Conservation (phyloP, 2,113 vertebrate species). For the Petaurus breviceps region DNA sequence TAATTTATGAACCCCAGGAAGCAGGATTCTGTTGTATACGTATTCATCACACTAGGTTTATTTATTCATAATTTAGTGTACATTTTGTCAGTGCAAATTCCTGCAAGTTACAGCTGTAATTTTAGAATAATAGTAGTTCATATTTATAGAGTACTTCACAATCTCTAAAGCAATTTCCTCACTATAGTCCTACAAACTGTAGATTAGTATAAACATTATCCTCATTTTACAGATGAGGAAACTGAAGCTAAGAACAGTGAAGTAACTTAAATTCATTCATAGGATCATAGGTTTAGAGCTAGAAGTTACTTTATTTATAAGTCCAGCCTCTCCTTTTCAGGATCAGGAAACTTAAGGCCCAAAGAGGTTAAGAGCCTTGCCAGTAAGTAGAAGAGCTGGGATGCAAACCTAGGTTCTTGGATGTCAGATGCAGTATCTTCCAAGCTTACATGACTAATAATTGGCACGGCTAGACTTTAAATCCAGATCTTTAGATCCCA, state of each 20-base stretch:
- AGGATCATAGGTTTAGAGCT: neutral
- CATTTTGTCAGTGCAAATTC: neutral
- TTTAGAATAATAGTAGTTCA: neutral
- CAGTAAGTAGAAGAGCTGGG: neutral
- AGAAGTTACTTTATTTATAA: neutral
- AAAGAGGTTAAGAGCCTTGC: neutral
- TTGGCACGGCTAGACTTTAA: neutral
- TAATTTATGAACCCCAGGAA: neutral
- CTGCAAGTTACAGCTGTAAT: neutral
- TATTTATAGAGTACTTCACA: neutral
- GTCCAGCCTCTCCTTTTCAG: neutral
- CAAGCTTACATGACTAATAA: neutral
- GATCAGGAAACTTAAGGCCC: neutral
- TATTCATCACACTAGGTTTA: neutral
- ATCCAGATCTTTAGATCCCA: neutral
- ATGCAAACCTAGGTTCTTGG: neutral
- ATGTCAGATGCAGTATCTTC: neutral
- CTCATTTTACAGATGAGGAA: neutral
- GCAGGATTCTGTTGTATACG: neutral
- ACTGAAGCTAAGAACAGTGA: neutral
- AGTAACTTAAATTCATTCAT: neutral
- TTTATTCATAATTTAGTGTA: neutral
- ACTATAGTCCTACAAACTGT: neutral
- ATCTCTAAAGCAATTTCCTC: neutral
- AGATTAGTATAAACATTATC: neutral